Evolutionary conservation across 2,113 vertebrate species (phyloP), one percentile per base, ranked within the genome.

Genomic region (Globicephala melas): DNA sequence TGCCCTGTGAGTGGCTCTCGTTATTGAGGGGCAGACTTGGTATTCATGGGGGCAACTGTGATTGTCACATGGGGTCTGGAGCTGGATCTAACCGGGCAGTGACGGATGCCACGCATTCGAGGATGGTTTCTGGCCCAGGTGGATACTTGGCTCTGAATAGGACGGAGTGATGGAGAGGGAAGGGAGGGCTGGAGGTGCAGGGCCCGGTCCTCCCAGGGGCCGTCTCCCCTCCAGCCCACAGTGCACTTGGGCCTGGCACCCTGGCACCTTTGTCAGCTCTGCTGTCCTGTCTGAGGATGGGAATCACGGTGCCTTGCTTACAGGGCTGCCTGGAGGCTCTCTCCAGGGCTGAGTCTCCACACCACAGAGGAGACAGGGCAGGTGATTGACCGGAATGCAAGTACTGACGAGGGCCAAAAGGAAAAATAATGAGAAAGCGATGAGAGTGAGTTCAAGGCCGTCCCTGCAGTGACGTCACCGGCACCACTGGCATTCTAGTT

Each of bases 1-100:
- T 44, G 58, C 41, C 2, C 0, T 44, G n/a, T 3, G 33, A 14
- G 47, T 62, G 14, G 21, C 60, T 2, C 6, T 47, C 2, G 0
- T 9, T 1, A 13, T 0, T 8, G 26, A 23, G 68, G 21, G 5
- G 1, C 26, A 18, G n/a, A 4, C 63, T 71, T 2, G 55, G 5
- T 31, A 1, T 36, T 65, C 38, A 4, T 0, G 5, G 38, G 28
- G 91, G 28, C 2, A 20, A 15, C n/a, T 53, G 79, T 28, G 76
- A 65, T 47, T 60, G 50, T 81, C 63, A 36, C 13, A 3, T 2
- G 33, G 53, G 62, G 12, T 81, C 47, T n/a, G 38, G 65, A 62
- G 44, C 26, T 0, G 0, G 0, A 6, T 15, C 36, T 60, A 33
- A 21, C 15, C 62, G 58, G 88, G 47, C 11, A 4, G 5, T 38